Conservation (phyloP, 2,888 invertebrate genomes). For the Apotomis turbidana region DNA sequence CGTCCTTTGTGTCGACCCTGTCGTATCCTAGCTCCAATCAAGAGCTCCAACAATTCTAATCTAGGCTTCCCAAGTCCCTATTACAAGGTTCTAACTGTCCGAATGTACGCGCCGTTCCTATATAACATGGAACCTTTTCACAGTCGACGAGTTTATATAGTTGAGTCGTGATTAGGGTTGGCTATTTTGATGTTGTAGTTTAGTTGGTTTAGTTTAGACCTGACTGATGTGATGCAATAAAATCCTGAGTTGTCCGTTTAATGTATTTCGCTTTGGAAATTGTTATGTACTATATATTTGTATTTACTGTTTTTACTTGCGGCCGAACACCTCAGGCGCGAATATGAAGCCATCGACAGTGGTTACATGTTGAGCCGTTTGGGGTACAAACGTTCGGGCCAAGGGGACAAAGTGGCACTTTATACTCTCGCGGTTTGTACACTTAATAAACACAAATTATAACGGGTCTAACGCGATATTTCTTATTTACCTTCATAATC, state of each 20-base stretch:
- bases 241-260: neutral
- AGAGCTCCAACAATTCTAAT: neutral
- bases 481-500: too few species aligned
- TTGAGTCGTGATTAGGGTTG: slow-evolving; percentile 8
- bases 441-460: too few species aligned
- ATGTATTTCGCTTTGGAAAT: neutral
- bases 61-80: neutral
- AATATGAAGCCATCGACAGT: too few species aligned
- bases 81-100: neutral
- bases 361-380: too few species aligned
- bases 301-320: too few species aligned
- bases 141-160: neutral
- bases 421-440: too few species aligned
- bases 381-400: too few species aligned
- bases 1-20: slow-evolving; percentile 1
- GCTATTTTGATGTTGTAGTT: neutral
- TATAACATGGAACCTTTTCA: neutral
- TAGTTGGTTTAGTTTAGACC: neutral
- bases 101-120: neutral
- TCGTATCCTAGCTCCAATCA: neutral
- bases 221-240: slow-evolving; percentile 6
- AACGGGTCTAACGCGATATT: too few species aligned
- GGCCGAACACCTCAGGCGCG: too few species aligned
- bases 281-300: too few species aligned
- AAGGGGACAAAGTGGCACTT: too few species aligned